phyloP scores from a whole-genome alignment of 2,888 invertebrate genomes.

The Ochropleura leucogaster region DNA sequence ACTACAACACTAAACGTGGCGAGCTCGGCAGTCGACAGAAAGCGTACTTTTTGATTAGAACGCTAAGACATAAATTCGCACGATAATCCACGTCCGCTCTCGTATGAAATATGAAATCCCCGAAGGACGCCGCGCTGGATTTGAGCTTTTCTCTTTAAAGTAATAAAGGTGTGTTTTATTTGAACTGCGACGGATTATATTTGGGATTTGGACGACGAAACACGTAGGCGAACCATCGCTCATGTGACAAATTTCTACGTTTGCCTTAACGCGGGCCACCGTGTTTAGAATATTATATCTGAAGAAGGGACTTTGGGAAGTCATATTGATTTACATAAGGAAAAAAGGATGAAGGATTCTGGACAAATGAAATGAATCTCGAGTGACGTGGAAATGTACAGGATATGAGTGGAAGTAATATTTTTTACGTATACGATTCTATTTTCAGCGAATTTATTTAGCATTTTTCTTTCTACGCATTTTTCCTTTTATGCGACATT shows the following conservation, averaged over 20 bases:
- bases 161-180: conserved; percentile 91
- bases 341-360: conserved; percentile 72
- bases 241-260: conserved; percentile 91
- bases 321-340: conserved; percentile 88
- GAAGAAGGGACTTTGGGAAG: conserved; percentile 78
- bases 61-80: conserved; percentile 87
- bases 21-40: conserved; percentile 76
- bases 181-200: conserved; percentile 87
- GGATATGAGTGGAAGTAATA: conserved; percentile 30
- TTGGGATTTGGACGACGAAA: conserved; percentile 88
- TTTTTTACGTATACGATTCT: conserved; percentile 30
- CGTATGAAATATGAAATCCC: conserved; percentile 86
- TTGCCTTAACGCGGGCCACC: conserved; percentile 89
- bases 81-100: conserved; percentile 81
- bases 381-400: conserved; percentile 55
- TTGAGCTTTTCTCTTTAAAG: conserved; percentile 89
- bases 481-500: background rate
- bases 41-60: conserved; percentile 84
- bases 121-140: conserved; percentile 82
- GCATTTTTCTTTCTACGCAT: background rate
- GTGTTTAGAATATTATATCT: conserved; percentile 90
- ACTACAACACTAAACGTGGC: conserved; percentile 78
- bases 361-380: conserved; percentile 70
- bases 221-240: conserved; percentile 91
- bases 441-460: conserved; percentile 25